A percentile compares a stretch with the other conserved stretches of the same genome.
These are phyloP conservation scores for Capitulum mitella DNA, from an alignment of 2,888 invertebrate species.

Conservation along the genomic window DNA sequence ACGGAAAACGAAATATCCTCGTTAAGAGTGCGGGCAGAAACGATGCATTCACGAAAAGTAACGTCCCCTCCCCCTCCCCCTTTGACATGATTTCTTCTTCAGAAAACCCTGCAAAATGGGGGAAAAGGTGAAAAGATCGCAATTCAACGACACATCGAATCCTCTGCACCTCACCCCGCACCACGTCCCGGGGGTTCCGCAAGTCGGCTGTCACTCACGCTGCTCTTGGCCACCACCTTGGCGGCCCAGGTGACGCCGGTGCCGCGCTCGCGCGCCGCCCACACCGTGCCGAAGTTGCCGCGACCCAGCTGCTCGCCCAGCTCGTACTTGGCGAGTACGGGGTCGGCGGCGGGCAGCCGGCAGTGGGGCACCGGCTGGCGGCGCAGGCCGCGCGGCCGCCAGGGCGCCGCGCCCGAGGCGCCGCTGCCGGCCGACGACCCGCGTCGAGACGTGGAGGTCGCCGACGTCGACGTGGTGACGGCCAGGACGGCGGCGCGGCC, in stretches of 20 bases:
- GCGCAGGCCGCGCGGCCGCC: conserved; percentile 4
- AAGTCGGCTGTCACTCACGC: conserved; percentile 3
- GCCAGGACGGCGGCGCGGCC: background rate
- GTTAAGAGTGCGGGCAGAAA: no score
- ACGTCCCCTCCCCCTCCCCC: no score
- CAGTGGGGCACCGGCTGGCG: background rate
- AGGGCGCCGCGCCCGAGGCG: background rate
- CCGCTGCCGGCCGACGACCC: background rate
- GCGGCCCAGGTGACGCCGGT: conserved; percentile 43
- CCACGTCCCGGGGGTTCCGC: no score
- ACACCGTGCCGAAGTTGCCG: conserved; percentile 46
- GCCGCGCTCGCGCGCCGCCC: conserved; percentile 43
- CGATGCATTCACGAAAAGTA: no score
- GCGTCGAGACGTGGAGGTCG: background rate
- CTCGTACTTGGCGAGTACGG: conserved; percentile 37
- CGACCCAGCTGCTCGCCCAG: conserved; percentile 45
- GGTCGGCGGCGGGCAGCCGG: background rate
- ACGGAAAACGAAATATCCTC: no score
- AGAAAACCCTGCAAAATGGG: no score
- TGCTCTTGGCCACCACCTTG: conserved; percentile 19
- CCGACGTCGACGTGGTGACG: background rate
- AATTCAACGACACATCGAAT: no score
- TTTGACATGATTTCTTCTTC: no score
- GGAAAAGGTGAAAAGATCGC: no score
- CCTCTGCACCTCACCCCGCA: no score